A percentile compares a stretch with the other conserved stretches of the same genome.
phyloP scores from a whole-genome alignment of 2,797 vertebrate genomes.

The Enteromius paludinosus region DNA sequence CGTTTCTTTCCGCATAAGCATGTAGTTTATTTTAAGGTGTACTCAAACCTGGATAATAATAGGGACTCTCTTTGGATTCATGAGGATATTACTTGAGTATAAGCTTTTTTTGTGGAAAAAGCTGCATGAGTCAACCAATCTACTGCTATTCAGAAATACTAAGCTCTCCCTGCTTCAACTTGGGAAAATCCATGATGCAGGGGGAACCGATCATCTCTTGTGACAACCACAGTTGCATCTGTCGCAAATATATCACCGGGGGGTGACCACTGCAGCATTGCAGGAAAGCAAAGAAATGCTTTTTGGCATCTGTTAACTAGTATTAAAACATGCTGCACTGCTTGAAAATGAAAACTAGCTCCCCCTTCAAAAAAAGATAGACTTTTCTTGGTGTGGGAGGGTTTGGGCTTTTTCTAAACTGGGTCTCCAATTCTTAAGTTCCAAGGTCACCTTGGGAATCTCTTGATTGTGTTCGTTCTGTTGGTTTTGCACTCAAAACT shows the following conservation, averaged over 20 bases:
- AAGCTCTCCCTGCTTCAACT: slow-evolving; percentile 25
- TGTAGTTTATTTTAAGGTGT: not conserved
- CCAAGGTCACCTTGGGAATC: slow-evolving; percentile 41
- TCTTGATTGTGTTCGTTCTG: slow-evolving; percentile 25
- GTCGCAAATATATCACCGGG: slow-evolving; percentile 18
- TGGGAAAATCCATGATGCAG: slow-evolving; percentile 12
- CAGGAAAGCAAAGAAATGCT: not conserved
- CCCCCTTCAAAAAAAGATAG: not conserved
- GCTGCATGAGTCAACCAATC: slow-evolving; percentile 2
- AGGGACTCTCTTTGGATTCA: not conserved
- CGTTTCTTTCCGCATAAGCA: not conserved
- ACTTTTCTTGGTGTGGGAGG: slow-evolving; percentile 19
- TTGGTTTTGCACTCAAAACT: not conserved
- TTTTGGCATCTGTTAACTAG: slow-evolving; percentile 24
- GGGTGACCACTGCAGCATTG: not conserved
- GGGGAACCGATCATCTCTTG: slow-evolving; percentile 18
- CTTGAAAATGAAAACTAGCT: slow-evolving; percentile 17
- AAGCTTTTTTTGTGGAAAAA: not conserved
- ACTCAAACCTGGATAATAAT: not conserved
- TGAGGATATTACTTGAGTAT: not conserved
- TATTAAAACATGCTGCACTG: slow-evolving; percentile 7
- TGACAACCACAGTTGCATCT: slow-evolving; percentile 26
- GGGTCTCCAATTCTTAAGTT: slow-evolving; percentile 15
- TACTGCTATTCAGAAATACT: slow-evolving; percentile 21
- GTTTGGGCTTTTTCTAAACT: slow-evolving; percentile 29